Base-by-base conservation (phyloP, 2,888 invertebrate genomes). In the Acronicta leporina region DNA sequence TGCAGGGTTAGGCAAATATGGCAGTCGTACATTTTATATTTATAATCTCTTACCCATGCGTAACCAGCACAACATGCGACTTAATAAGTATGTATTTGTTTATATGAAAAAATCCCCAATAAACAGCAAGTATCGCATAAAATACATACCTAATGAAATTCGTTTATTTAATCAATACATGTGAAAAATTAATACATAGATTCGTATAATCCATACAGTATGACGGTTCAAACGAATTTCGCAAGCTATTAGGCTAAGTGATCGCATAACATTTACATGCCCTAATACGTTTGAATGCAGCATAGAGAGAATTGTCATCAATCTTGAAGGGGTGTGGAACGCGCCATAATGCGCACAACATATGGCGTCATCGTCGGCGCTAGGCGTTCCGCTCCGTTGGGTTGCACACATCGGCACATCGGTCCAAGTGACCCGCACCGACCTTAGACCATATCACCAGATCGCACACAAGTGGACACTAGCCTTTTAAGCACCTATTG, bases 201-300 rank as follows among this genome's bases (percentile, higher is more conserved):
- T 15, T 8, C 16, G 7, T 27, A 33, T 55, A 62, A 56, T 66
- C 50, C 38, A 44, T 48, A 53, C 16, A 38, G 30, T 41, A 55
- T 47, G 47, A 52, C 33, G 47, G 58, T 54, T 58, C 48, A 58
- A 77, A 77, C 78, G 71, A 76, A 87, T 87, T 90, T 91, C 68
- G 85, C 87, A 84, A 85, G 82, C 88, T 88, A 92, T 92, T 92
- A 88, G 80, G 81, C 88, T 92, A 91, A 92, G 92, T 90, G 89
- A 89, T 90, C 87, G 85, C 89, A 90, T 91, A 92, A 91, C 91
- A 93, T 94, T 94, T 93, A 94, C 91, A 94, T 94, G 94, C 88
- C 88, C 89, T 89, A 88, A 87, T 94, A 92, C 92, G 79, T 89
- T 89, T 87, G 87, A 94, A 93, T 94, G 88, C 86, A 84, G 68